Percentiles rank a stretch among this genome's conserved stretches.
Conservation (phyloP, 1,140 invertebrate genomes). For the Neodiprion fabricii region DNA sequence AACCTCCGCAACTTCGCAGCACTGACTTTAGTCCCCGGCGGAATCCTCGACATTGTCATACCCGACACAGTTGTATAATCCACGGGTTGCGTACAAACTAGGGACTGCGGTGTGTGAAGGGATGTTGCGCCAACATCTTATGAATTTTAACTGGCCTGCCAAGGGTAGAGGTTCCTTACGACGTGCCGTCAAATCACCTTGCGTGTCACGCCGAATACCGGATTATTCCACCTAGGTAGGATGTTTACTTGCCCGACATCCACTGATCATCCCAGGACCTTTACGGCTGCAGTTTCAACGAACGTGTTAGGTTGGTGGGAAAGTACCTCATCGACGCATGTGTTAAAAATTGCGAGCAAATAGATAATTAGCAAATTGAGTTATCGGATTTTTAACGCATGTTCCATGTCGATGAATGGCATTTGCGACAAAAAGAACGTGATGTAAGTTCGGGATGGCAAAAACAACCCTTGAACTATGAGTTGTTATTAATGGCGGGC, state of each 20-base stretch:
- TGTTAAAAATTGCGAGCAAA: too few species aligned
- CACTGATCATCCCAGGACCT: neutral
- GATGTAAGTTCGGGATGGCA: neutral
- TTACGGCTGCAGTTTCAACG: too few species aligned
- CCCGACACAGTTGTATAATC: too few species aligned
- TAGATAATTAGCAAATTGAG: too few species aligned
- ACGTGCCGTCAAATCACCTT: neutral
- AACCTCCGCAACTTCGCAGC: too few species aligned
- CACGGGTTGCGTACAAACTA: too few species aligned
- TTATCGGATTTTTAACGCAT: too few species aligned
- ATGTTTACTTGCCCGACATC: neutral
- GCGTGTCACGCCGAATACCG: neutral
- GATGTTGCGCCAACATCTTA: neutral
- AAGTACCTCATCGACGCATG: too few species aligned
- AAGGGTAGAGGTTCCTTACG: neutral
- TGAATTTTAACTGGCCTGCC: neutral
- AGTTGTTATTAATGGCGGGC: neutral
- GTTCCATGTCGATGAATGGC: too few species aligned
- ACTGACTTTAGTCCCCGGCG: too few species aligned
- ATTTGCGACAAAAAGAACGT: neutral
- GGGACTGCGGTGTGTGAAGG: neutral
- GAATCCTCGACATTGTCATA: too few species aligned
- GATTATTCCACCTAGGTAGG: neutral
- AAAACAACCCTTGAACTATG: neutral
- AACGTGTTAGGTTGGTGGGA: too few species aligned